phyloP scores from a whole-genome alignment of 2,113 vertebrate species.

The Catharus bicknelli region DNA sequence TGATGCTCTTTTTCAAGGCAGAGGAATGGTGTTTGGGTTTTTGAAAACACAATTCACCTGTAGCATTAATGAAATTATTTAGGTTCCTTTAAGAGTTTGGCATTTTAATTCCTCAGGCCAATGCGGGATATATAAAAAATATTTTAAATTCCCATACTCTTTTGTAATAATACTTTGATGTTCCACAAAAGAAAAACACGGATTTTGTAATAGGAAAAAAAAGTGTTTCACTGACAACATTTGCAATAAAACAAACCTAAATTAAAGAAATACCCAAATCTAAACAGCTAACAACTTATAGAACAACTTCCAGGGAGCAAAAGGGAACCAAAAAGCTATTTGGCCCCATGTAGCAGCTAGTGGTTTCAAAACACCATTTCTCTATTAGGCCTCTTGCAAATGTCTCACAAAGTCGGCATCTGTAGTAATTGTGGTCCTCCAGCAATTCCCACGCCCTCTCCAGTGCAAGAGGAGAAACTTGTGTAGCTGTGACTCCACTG shows the following conservation, averaged over 20 bases:
- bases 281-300: neutral
- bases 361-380: neutral
- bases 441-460: neutral
- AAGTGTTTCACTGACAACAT: neutral
- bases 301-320: neutral
- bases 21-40: neutral
- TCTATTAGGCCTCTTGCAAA: neutral
- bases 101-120: neutral
- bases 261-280: neutral
- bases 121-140: neutral
- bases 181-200: neutral
- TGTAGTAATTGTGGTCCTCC: neutral
- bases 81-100: neutral
- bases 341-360: neutral
- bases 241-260: neutral
- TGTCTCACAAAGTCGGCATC: neutral
- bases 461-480: neutral
- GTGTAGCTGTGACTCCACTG: neutral
- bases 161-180: neutral
- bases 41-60: neutral
- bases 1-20: neutral
- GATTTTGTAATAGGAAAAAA: neutral
- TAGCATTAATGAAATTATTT: neutral
- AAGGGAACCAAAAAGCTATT: rapidly evolving
- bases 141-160: neutral